Percentiles rank a stretch among this genome's conserved stretches.
These are phyloP conservation scores for Gracilinanus agilis DNA, from an alignment of 2,113 vertebrate species.

Conservation along the genomic window DNA sequence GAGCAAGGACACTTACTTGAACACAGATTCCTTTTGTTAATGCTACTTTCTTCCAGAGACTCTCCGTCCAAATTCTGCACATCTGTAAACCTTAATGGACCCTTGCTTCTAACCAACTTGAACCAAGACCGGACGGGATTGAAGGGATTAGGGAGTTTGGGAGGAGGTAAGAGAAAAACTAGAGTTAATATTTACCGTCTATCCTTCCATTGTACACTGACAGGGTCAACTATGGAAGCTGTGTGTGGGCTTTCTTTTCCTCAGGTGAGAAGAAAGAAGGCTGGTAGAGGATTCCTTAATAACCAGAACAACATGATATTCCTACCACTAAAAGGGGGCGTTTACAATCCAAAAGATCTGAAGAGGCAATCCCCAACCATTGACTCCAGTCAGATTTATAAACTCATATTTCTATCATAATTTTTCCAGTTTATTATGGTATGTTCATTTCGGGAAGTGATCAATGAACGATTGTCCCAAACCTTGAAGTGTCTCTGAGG, in stretches of 20 bases:
- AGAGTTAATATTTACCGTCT: neutral
- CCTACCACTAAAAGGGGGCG: neutral
- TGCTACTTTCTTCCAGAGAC: fast-evolving
- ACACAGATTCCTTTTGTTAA: fast-evolving
- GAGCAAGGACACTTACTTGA: neutral
- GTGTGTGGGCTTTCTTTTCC: neutral
- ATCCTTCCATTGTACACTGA: neutral
- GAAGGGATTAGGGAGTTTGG: neutral
- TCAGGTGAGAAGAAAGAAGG: neutral
- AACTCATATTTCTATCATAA: conserved; percentile 7
- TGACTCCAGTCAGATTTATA: neutral
- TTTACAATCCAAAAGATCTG: neutral
- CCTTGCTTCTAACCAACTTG: neutral
- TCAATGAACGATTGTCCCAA: neutral
- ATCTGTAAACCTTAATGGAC: neutral
- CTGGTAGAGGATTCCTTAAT: neutral
- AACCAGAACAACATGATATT: neutral
- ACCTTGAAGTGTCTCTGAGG: neutral
- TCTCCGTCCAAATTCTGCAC: neutral
- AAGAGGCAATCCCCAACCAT: neutral
- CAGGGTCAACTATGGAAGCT: neutral
- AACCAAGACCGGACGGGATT: neutral
- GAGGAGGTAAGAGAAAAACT: neutral
- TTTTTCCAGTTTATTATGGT: neutral
- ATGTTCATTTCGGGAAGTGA: neutral